Percentiles rank a stretch among this genome's conserved stretches.
Evolutionary conservation across 1,140 invertebrate species (phyloP).

Genomic region (Euura lappo): DNA sequence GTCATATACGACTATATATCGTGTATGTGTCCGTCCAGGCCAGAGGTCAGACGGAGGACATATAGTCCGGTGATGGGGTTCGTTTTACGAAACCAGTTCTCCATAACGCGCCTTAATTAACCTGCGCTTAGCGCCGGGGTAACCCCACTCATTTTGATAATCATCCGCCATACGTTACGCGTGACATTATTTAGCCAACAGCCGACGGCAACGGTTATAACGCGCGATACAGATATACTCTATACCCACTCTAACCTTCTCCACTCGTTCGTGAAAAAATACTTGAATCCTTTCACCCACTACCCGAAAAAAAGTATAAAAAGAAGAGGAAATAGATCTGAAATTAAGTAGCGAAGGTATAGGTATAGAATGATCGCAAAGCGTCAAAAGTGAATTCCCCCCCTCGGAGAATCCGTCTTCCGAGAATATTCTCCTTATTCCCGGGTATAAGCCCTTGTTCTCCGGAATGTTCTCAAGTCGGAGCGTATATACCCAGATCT

Average conservation of each 20-base stretch:
- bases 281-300: no score
- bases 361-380: neutral
- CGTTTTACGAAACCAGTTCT: neutral
- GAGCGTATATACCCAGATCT: neutral
- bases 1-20: neutral
- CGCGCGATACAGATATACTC: no score
- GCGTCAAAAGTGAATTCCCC: conserved; percentile 1
- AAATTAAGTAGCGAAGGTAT: neutral
- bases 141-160: conserved; percentile 4
- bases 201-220: no score
- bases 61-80: neutral
- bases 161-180: conserved; percentile 1
- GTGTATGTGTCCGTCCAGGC: neutral
- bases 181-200: no score
- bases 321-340: conserved; percentile 4
- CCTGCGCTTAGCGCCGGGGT: neutral
- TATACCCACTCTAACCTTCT: no score
- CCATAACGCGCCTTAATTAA: conserved; percentile 1
- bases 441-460: neutral
- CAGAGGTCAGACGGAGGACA: neutral
- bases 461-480: neutral
- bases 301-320: neutral
- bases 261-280: no score
- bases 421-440: neutral
- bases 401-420: neutral